Percentiles rank a stretch among this genome's conserved stretches.
These are phyloP conservation scores for Drosophila engyochracea DNA, from an alignment of 2,888 invertebrate genomes.

Conservation along the genomic window DNA sequence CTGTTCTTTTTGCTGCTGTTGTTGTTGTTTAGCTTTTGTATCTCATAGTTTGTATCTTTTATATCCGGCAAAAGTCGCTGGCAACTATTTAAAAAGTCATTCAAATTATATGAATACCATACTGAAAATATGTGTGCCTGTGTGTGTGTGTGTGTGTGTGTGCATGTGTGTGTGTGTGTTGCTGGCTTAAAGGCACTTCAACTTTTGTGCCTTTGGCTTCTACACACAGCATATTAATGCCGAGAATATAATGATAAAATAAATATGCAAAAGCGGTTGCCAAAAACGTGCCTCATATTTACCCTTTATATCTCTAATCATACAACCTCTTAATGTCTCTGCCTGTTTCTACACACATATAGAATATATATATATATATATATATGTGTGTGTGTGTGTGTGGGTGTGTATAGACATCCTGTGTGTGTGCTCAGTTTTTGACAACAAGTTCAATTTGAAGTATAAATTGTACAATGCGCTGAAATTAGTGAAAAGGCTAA, in stretches of 20 bases:
- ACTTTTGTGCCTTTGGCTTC: conserved; percentile 36
- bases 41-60: conserved; percentile 42
- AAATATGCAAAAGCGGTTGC: conserved; percentile 84
- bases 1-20: neutral
- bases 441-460: conserved; percentile 69
- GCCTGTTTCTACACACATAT: neutral
- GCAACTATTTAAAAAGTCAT: conserved; percentile 85
- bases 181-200: conserved; percentile 63
- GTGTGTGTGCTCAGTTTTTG: conserved; percentile 42
- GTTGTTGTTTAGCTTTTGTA: conserved; percentile 3
- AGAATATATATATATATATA: neutral
- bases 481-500: conserved; percentile 75
- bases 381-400: neutral
- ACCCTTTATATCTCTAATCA: conserved; percentile 75
- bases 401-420: conserved; percentile 19
- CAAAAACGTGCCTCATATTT: conserved; percentile 79
- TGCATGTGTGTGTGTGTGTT: conserved; percentile 5
- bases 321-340: conserved; percentile 16
- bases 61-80: conserved; percentile 22
- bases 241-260: conserved; percentile 85
- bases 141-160: conserved; percentile 22
- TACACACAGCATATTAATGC: conserved; percentile 76
- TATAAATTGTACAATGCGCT: conserved; percentile 70
- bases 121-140: conserved; percentile 24
- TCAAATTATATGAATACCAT: conserved; percentile 80